Base-by-base conservation (phyloP, 2,888 invertebrate genomes). In the Chymomyza fuscimana region DNA sequence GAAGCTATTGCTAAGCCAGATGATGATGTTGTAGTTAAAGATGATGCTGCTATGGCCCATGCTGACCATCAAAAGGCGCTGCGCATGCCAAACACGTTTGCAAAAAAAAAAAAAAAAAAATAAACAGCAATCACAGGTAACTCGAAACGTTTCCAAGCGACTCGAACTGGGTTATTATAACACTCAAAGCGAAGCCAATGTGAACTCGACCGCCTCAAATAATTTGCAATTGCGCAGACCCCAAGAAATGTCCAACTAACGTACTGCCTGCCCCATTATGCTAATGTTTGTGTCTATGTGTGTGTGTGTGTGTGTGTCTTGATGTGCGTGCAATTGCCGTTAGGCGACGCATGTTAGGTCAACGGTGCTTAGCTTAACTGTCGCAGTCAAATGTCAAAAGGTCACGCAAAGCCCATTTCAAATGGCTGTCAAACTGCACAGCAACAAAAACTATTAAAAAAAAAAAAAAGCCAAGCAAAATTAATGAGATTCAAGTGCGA, bases 341-440 rank as follows among this genome's bases (percentile, higher is more conserved):
- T 46, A 46, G 40, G 40, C 40, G 40, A 12, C 40, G 40, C 40
- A 46, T 46, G 54, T 54, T 54, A n/a, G 58, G 58, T 19, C 22
- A 15, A 58, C 22, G 58, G 29, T 16, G 54, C 54, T 16, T 54
- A 22, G 16, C 54, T 54, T 16, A 22, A 19, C 54, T 19, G 54
- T 54, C 54, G 54, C 54, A 54, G 54, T 25, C 15, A 58, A 61
- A 67, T 67, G 66, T 67, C 61, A 67, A 51, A 51, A 50, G 66
- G 66, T 61, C 66, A 67, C 66, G 66, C 66, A 51, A 66, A 4
- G 32, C 15, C 16, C 54, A 16, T 54, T 54, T 19, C 58, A 25
- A 58, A 58, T 58, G 58, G 29, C 58, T 15, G 40, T 46, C 40
- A 46, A 46, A 46, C 58, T 25, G 25, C 15, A 19, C 29, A 46